These are phyloP conservation scores for Lophotis ruficrista DNA, from an alignment of 2,113 vertebrate species.

Conservation along the genomic window DNA sequence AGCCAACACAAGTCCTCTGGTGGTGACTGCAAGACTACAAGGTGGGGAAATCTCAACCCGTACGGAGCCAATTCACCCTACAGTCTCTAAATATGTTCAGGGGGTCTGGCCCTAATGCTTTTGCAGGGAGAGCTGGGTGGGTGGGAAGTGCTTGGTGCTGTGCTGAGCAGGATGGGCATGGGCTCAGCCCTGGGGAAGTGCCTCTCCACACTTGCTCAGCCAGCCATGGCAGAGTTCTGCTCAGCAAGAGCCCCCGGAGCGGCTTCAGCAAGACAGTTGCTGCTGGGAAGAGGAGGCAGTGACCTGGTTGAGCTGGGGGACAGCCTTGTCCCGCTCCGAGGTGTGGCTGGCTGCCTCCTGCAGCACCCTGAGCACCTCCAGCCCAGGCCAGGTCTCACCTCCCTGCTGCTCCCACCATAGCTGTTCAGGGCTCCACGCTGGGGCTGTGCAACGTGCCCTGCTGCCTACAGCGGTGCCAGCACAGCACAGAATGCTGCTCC, in stretches of 20 bases:
- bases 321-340: not conserved
- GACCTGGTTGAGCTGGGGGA: not conserved
- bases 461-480: not conserved
- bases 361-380: not conserved
- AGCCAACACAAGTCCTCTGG: not conserved
- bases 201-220: not conserved
- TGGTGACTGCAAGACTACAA: not conserved
- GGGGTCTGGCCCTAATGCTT: not conserved
- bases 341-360: not conserved
- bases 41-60: not conserved
- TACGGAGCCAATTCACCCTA: not conserved
- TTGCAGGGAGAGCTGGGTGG: not conserved
- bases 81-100: not conserved
- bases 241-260: not conserved
- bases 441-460: not conserved
- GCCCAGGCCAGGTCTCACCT: not conserved
- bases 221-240: not conserved
- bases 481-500: fast-evolving
- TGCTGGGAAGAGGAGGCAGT: not conserved
- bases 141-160: not conserved
- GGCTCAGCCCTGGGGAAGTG: not conserved
- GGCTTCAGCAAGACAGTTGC: fast-evolving
- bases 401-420: not conserved
- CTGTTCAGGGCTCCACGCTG: not conserved
- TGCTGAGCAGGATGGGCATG: not conserved